phyloP scores from a whole-genome alignment of 2,113 vertebrate genomes.

The Australoheros scitulus region DNA sequence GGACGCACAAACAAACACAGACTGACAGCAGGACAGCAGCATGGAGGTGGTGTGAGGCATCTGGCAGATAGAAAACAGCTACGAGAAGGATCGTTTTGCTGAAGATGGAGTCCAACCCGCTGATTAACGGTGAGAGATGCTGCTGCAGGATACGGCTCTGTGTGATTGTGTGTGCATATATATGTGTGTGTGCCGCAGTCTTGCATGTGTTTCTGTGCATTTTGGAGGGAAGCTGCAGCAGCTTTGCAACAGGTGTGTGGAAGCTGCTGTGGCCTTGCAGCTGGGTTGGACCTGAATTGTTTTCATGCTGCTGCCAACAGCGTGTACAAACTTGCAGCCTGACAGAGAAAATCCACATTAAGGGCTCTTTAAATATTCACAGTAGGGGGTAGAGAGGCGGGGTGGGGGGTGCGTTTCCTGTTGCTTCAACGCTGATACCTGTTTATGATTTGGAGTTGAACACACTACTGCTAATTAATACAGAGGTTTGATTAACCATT shows the following conservation, averaged over 20 bases:
- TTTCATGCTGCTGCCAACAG: not conserved
- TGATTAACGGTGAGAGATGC: constrained; percentile 77
- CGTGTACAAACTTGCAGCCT: constrained; percentile 6
- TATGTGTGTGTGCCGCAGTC: not conserved
- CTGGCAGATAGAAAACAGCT: not conserved
- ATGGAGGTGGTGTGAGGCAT: constrained; percentile 48
- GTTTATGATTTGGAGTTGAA: not conserved
- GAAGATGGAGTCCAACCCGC: constrained; percentile 77
- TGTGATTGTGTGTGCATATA: not conserved
- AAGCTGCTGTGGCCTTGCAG: constrained; percentile 30
- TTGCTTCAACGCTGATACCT: not conserved
- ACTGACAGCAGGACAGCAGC: constrained; percentile 6
- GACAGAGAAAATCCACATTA: not conserved
- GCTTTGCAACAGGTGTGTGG: constrained; percentile 51
- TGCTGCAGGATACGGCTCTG: not conserved
- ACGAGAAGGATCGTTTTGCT: not conserved
- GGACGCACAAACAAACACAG: not conserved
- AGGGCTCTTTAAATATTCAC: not conserved
- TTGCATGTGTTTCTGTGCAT: not conserved
- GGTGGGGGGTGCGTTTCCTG: not conserved
- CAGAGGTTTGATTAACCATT: not conserved
- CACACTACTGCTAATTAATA: not conserved
- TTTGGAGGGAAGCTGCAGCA: constrained; percentile 10
- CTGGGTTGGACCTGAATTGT: not conserved
- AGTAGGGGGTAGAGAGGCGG: not conserved